These are phyloP conservation scores for Neosilurus mollespiculum DNA, from an alignment of 2,797 vertebrate genomes.

Conservation along the genomic window DNA sequence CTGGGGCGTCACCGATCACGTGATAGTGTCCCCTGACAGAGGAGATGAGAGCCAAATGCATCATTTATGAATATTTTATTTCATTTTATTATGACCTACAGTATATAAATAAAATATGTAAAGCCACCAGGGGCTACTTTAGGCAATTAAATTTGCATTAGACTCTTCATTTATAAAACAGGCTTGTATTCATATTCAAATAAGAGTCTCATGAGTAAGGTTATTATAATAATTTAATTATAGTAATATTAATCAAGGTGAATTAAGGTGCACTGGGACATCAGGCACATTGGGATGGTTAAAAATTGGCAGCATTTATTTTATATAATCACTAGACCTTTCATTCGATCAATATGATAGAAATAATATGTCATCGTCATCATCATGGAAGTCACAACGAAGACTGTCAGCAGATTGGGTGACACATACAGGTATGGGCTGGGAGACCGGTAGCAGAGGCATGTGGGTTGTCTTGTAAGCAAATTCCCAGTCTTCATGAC, in stretches of 20 bases:
- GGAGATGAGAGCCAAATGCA: neutral
- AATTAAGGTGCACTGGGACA: neutral
- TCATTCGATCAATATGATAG: neutral
- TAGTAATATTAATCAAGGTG: neutral
- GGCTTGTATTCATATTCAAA: neutral
- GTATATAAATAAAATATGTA: conserved; percentile 6
- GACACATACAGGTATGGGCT: too few relatives aligned
- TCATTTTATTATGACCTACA: neutral
- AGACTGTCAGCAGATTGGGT: too few relatives aligned
- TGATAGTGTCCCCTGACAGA: conserved; percentile 25
- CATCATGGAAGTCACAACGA: too few relatives aligned
- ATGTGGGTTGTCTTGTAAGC: too few relatives aligned
- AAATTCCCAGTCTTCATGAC: too few relatives aligned
- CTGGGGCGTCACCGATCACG: conserved; percentile 52
- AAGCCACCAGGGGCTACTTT: neutral
- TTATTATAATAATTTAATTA: too few relatives aligned
- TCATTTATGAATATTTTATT: neutral
- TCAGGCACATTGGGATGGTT: neutral
- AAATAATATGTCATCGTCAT: neutral
- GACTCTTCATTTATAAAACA: neutral
- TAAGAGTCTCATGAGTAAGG: neutral
- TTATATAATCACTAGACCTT: neutral
- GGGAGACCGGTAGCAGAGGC: too few relatives aligned
- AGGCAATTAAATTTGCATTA: neutral
- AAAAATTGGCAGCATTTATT: neutral